phyloP scores from a whole-genome alignment of 1,140 invertebrate genomes.

The Diorhabda carinulata region DNA sequence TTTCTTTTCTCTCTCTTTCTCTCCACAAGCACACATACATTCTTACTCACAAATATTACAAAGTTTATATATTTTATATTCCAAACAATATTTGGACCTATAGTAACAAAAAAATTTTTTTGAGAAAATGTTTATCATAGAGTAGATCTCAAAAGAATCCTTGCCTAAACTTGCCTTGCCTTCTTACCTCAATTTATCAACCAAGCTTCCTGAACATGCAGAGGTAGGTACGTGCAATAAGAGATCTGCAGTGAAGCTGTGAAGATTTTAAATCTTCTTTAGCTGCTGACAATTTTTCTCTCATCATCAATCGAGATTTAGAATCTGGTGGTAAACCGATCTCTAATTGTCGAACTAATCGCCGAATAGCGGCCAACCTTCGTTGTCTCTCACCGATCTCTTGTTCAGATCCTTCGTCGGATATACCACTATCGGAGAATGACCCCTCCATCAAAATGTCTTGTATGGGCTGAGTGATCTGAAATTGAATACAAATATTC shows the following conservation, averaged over 20 bases:
- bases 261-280: slow-evolving; percentile 72
- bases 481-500: not conserved
- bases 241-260: slow-evolving; percentile 70
- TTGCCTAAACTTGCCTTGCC: not conserved
- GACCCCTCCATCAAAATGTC: slow-evolving; percentile 54
- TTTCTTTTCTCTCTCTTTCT: not conserved
- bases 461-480: slow-evolving; percentile 5
- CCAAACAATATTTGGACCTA: not conserved
- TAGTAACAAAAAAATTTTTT: not conserved
- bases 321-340: slow-evolving; percentile 62
- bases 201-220: slow-evolving; percentile 45
- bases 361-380: slow-evolving; percentile 61
- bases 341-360: slow-evolving; percentile 64
- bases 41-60: not conserved
- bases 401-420: slow-evolving; percentile 71
- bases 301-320: slow-evolving; percentile 58
- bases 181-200: slow-evolving; percentile 27
- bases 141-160: not conserved
- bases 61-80: not conserved
- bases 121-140: not conserved
- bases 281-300: slow-evolving; percentile 69
- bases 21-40: not conserved
- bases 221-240: slow-evolving; percentile 62
- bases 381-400: slow-evolving; percentile 69
- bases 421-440: slow-evolving; percentile 71